Evolutionary conservation across 2,113 vertebrate species (phyloP).

Genomic region (Toxostoma redivivum): DNA sequence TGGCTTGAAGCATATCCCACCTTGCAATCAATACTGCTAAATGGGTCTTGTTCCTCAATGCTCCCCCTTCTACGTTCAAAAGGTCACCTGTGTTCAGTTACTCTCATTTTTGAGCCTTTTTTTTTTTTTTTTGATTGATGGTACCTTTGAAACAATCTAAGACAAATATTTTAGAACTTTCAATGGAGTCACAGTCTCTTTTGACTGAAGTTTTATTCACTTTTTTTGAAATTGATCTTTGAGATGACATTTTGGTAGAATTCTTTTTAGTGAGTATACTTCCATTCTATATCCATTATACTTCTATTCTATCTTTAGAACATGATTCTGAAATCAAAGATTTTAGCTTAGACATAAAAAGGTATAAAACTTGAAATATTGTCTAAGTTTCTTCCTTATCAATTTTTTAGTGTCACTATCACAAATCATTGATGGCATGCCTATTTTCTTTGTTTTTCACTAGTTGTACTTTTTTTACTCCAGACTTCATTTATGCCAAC

Average conservation of each 20-base stretch:
- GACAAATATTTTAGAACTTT: background rate
- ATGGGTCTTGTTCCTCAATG: fast-evolving
- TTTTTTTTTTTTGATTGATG: background rate
- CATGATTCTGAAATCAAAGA: background rate
- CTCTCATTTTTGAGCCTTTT: background rate
- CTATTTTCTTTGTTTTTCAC: background rate
- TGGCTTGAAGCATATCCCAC: background rate
- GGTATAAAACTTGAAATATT: background rate
- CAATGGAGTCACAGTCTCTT: background rate
- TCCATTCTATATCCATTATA: background rate
- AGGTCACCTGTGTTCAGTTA: background rate
- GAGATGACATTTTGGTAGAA: background rate
- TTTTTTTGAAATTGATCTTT: background rate
- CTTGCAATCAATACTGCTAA: background rate
- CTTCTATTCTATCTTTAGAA: background rate
- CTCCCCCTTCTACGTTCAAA: background rate
- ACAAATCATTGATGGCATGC: background rate
- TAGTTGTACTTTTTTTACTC: background rate
- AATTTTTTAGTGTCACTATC: background rate
- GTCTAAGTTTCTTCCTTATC: background rate
- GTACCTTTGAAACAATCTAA: background rate
- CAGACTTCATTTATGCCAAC: background rate
- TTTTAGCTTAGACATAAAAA: background rate
- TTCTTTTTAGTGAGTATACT: background rate
- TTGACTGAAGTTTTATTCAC: background rate